Evolutionary conservation across 2,888 invertebrate genomes (phyloP), one percentile per base, ranked within the genome.

Genomic region (Dugesia japonica): DNA sequence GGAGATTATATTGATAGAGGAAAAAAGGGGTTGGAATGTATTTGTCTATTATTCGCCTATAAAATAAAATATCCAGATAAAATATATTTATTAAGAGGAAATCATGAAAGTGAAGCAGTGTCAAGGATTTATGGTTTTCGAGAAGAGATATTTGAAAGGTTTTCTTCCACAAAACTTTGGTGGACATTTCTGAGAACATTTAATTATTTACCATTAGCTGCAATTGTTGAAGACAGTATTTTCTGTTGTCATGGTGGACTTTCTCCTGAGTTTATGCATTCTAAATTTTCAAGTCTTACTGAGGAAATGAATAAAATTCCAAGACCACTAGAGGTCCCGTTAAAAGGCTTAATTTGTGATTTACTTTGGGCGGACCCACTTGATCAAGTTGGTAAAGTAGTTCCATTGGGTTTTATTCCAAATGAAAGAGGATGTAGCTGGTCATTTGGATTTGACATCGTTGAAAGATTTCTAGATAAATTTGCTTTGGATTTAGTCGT

Each of bases 231-330:
- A 76, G 26, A 75, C 1, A 76, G 33, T 38, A 26, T 76, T 26
- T 76, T 75, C 26, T 76, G 76, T 38, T 76, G 76, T 76, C 76
- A 76, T 38, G 76, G 76, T 4, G 76, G 76, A 13, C 74, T 76
- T n/a, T 76, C 76, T 26, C 76, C 76, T 7, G 73, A 75, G 1
- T 28, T 76, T 27, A 33, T 76, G 38, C 23, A 26, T 4, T n/a
- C 74, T 13, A 75, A n/a, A 20, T 27, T 75, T n/a, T n/a, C 73
- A 1, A 31, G 26, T 20, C 17, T 76, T 23, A 28, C 13, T 15
- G 26, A 28, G 15, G 28, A 33, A 13, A 26, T 76, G 9, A 76
- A 76, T 20, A 76, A 28, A 23, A 26, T 76, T n/a, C 7, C 42
- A 1, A n/a, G 72, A n/a, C 76, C 76, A n/a, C 9, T 42, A 17